Conservation (phyloP, 2,797 vertebrate species). For the Propithecus deckenii region DNA sequence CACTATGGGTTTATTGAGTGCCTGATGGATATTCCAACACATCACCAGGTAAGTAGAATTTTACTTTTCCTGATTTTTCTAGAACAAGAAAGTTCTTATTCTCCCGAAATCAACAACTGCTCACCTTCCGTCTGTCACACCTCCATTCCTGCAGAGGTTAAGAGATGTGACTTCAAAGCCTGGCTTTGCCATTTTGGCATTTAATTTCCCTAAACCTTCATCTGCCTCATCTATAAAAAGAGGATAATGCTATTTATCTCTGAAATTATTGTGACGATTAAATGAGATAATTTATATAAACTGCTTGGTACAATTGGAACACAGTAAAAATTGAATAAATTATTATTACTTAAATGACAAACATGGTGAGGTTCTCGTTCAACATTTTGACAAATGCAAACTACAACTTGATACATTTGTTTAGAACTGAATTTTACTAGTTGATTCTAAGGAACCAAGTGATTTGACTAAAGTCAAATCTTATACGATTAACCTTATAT, state of each 20-base stretch:
- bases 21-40: not conserved
- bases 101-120: not conserved
- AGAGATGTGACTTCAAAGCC: not conserved
- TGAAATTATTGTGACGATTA: slow-evolving; percentile 1
- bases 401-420: not conserved
- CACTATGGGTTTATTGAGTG: not conserved
- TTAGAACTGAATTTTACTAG: slow-evolving; percentile 33
- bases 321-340: not conserved
- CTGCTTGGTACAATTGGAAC: not conserved
- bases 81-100: slow-evolving; percentile 3
- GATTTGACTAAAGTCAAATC: not conserved
- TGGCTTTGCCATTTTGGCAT: not conserved
- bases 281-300: slow-evolving; percentile 40
- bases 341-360: slow-evolving; percentile 20
- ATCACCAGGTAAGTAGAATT: not conserved
- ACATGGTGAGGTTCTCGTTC: not conserved
- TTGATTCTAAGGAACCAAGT: not conserved
- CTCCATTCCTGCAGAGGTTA: not conserved
- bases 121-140: not conserved
- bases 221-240: slow-evolving; percentile 11
- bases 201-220: slow-evolving; percentile 2
- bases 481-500: not conserved
- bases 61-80: slow-evolving; percentile 7
- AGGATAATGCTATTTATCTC: slow-evolving; percentile 22
- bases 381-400: slow-evolving; percentile 1